Conservation (phyloP, 2,888 invertebrate species). For the Papilio protenor region DNA sequence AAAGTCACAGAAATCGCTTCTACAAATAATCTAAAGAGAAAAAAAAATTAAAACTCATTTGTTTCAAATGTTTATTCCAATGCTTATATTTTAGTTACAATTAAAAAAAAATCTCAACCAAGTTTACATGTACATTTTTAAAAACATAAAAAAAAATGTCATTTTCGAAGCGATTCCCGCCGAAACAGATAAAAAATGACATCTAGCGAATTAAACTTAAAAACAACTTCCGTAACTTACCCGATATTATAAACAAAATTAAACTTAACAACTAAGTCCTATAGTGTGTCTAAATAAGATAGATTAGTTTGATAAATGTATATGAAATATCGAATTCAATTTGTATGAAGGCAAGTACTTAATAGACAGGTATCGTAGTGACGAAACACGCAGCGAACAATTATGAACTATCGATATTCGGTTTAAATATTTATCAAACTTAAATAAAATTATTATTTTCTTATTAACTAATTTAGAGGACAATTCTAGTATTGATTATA, state of each 20-base stretch:
- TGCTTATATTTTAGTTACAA: neutral
- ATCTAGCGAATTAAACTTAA: constrained; percentile 40
- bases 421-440: too few relatives aligned
- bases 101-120: neutral
- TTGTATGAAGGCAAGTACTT: too few relatives aligned
- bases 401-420: too few relatives aligned
- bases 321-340: too few relatives aligned
- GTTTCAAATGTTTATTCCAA: neutral
- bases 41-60: too few relatives aligned
- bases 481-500: too few relatives aligned
- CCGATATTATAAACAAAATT: constrained; percentile 18
- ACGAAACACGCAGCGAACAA: too few relatives aligned
- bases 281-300: too few relatives aligned
- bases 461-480: too few relatives aligned
- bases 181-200: constrained; percentile 38
- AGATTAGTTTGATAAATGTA: too few relatives aligned
- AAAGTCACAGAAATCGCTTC: neutral
- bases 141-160: neutral
- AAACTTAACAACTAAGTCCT: constrained; percentile 33
- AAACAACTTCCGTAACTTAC: constrained; percentile 26
- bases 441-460: too few relatives aligned
- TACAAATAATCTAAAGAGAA: neutral
- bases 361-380: too few relatives aligned
- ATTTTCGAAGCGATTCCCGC: constrained; percentile 30
- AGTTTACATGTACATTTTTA: neutral